Base-by-base conservation (phyloP, 2,797 vertebrate species). In the Leptodactylus fallax region DNA sequence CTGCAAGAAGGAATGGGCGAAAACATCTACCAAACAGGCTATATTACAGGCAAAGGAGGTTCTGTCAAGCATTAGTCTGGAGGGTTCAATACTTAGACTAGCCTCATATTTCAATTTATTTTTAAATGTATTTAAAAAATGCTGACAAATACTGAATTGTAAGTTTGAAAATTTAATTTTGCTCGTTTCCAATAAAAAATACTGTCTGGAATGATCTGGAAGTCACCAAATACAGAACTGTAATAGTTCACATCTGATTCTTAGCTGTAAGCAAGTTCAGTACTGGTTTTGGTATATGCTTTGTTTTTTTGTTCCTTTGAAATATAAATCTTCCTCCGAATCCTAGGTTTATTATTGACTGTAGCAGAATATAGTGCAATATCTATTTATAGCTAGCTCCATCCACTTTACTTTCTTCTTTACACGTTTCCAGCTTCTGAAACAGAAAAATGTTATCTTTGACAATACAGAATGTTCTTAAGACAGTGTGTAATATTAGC, bases 351-450 rank as follows among this genome's bases (percentile, higher is more conserved):
- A 76, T 76, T 51, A 76, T 76, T 47, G 72, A 76, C 72, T 76
- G 72, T 76, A 49, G 72, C 47, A n/a, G 72, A 76, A 76, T 76
- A 49, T 51, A 76, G 47, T 76, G 16, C 72, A 76, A 76, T 76
- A 76, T 76, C 72, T 51, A 51, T 76, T 76, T 51, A 76, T 76
- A 76, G 21, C 72, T 27, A n/a, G 72, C 72, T 12, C 19, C 47
- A 76, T 76, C 9, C 72, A 6, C 21, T 76, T 76, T 76, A 76
- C 21, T n/a, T 51, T 21, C 47, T 51, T 21, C 45, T 76, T 51
- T 23, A 51, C 10, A 51, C 2, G 6, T 51, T 76, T 6, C 45
- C 47, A 76, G 72, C 47, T n/a, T 51, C 47, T 19, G 72, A n/a
- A 51, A n/a, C 9, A 51, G 47, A 51, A 8, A 76, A 49, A 49